Evolutionary conservation across 1,140 invertebrate species (phyloP).

Genomic region (Geopemphigus sp.): DNA sequence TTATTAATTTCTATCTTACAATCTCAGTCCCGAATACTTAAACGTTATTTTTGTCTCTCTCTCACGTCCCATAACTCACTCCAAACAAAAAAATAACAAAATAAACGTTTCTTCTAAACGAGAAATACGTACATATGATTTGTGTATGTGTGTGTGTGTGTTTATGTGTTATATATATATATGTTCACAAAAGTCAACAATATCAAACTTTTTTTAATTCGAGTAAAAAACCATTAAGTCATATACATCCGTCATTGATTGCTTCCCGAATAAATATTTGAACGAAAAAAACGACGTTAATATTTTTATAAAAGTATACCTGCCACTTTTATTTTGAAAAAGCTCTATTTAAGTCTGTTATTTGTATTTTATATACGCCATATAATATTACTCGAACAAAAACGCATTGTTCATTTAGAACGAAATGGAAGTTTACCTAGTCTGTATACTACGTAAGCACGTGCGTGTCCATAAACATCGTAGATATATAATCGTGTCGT

Average conservation of each 20-base stretch:
- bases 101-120: background rate
- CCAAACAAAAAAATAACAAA: constrained; percentile 3
- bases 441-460: no score
- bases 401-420: background rate
- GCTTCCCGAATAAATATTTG: background rate
- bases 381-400: background rate
- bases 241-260: background rate
- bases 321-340: background rate
- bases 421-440: background rate
- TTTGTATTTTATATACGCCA: background rate
- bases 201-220: background rate
- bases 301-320: background rate
- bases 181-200: background rate
- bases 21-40: background rate
- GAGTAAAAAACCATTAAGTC: background rate
- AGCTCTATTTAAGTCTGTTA: background rate
- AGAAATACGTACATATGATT: background rate
- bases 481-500: no score
- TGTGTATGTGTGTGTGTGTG: background rate
- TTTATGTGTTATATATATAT: no score
- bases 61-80: no score
- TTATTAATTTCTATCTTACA: constrained; percentile 22
- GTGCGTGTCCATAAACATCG: no score
- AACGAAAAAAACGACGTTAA: background rate
- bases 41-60: background rate